Evolutionary conservation across 2,797 vertebrate genomes (phyloP).

Genomic region (Urophycis tenuis): DNA sequence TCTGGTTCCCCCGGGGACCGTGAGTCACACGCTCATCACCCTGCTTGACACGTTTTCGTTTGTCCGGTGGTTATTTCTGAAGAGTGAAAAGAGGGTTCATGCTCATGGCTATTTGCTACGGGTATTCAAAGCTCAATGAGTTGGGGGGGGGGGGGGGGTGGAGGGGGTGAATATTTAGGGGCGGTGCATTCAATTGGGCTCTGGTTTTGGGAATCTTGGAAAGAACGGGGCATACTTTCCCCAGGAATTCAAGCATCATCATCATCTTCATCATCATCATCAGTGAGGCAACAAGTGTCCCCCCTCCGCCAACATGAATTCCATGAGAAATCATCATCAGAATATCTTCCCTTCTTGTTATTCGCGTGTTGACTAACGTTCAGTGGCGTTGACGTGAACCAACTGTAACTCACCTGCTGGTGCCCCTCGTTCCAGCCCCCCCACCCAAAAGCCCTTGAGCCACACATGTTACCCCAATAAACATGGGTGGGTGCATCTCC

Average conservation of each 20-base stretch:
- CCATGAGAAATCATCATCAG: not conserved
- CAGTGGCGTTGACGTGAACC: not conserved
- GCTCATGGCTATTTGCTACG: not conserved
- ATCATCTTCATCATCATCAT: not conserved
- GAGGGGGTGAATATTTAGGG: not conserved
- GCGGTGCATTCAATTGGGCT: too few relatives aligned
- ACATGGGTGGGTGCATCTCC: too few relatives aligned
- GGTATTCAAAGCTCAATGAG: too few relatives aligned
- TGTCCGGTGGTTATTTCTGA: not conserved
- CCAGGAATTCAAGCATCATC: not conserved
- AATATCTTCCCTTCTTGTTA: not conserved
- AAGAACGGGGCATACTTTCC: not conserved
- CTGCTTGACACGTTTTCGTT: not conserved
- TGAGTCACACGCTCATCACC: conserved; percentile 35
- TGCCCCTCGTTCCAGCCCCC: not conserved
- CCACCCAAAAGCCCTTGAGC: not conserved
- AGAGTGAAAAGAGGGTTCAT: not conserved
- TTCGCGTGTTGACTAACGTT: not conserved
- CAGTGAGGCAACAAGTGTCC: not conserved
- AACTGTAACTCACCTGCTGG: not conserved
- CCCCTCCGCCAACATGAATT: not conserved
- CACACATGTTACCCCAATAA: too few relatives aligned
- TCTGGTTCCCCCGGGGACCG: conserved; percentile 2
- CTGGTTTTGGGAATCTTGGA: not conserved
- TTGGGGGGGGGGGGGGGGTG: too few relatives aligned